These are phyloP conservation scores for Lineus longissimus DNA, from an alignment of 1,140 invertebrate species.

Conservation along the genomic window DNA sequence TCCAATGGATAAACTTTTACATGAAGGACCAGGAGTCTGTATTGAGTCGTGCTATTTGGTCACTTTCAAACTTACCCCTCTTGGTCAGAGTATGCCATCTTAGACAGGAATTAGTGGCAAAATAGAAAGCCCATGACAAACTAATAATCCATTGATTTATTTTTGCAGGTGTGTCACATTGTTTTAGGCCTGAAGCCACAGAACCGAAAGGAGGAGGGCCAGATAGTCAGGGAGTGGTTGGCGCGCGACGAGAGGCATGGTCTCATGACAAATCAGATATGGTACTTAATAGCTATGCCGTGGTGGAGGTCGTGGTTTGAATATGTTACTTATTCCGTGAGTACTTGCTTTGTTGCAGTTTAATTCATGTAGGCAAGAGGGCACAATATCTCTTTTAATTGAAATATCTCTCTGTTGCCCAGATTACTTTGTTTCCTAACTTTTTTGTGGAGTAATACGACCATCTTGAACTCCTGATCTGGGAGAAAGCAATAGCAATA, in stretches of 20 bases:
- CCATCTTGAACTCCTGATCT: no score
- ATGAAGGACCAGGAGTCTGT: no score
- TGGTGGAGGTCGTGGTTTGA: slow-evolving; percentile 80
- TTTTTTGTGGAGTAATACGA: no score
- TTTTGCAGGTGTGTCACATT: slow-evolving; percentile 75
- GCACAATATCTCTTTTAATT: no score
- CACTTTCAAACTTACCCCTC: no score
- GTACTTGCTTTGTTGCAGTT: background rate
- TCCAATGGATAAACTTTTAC: no score
- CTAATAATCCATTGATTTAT: slow-evolving; percentile 4
- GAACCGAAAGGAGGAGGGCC: slow-evolving; percentile 72
- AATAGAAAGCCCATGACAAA: background rate
- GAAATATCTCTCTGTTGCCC: no score
- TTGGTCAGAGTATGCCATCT: no score
- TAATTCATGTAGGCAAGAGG: background rate
- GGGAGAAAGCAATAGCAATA: no score
- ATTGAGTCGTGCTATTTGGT: no score
- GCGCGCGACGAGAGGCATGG: slow-evolving; percentile 70
- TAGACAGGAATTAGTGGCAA: no score
- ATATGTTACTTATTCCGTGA: slow-evolving; percentile 60
- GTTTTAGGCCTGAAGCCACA: slow-evolving; percentile 79
- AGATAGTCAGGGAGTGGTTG: slow-evolving; percentile 75
- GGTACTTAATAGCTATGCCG: slow-evolving; percentile 77
- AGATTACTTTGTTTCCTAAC: no score
- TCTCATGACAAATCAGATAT: slow-evolving; percentile 73